Conservation (phyloP, 2,113 vertebrate genomes). For the Leptosomus discolor region DNA sequence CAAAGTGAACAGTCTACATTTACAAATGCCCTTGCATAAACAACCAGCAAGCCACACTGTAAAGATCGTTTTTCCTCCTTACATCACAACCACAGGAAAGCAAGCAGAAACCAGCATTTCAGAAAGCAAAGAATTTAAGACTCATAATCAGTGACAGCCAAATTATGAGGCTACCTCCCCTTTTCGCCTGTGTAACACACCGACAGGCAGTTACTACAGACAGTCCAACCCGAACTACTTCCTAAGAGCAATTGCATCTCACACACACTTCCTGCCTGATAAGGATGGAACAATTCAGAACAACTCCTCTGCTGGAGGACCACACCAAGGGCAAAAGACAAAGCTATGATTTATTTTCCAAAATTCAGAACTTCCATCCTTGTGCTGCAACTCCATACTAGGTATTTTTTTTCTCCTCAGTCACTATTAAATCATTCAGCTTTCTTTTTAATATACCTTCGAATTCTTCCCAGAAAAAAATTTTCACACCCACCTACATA, state of each 20-base stretch:
- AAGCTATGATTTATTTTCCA: background rate
- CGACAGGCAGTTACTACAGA: background rate
- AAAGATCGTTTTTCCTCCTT: background rate
- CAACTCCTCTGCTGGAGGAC: background rate
- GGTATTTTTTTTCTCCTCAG: background rate
- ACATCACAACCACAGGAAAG: background rate
- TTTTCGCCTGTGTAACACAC: background rate
- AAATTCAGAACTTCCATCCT: background rate
- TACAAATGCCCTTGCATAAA: background rate
- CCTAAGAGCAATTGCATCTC: background rate
- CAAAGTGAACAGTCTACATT: background rate
- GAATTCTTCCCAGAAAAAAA: background rate
- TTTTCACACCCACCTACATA: background rate
- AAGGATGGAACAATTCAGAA: background rate
- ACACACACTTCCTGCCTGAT: background rate
- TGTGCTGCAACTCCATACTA: background rate
- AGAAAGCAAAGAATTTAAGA: background rate
- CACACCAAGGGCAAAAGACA: background rate
- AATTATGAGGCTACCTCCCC: background rate
- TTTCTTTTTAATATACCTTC: background rate
- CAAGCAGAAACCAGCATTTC: background rate
- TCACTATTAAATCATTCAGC: background rate
- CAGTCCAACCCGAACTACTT: background rate
- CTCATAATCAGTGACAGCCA: background rate
- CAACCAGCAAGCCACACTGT: background rate